Base-by-base conservation (phyloP, 2,888 invertebrate species). In the Drosophila formosana region DNA sequence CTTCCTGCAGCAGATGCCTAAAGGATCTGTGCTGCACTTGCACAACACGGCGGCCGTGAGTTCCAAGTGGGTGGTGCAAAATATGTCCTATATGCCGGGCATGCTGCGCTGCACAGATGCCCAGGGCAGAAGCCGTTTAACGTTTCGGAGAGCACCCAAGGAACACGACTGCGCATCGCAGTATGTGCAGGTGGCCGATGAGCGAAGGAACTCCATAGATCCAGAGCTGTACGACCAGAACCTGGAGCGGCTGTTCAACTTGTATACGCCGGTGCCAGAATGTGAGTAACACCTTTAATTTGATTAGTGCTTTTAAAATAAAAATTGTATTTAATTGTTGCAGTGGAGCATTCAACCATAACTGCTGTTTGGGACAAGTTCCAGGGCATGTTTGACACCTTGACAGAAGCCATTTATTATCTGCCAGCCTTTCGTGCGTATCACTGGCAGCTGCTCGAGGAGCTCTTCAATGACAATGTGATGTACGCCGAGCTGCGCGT, bases 381-480 rank as follows among this genome's bases (percentile, higher is more conserved):
- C 75, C 90, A 92, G 63, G 89, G 90, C 37, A 93, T 93, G 66
- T 95, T 95, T 63, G 66, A 66, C 0, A 93, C 93, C 0, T 70
- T 93, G 0, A 89, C 85, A 0, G 94, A 94, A 55, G 85, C 94
- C 46, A 76, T 94, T 3, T 90, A 90, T 11, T 95, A 94, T 64
- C 91, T 92, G 66, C 94, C 94, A 0, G 93, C 94, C 0, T 94
- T 93, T 82, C 93, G 94, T 60, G 93, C 93, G 11, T 94, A 94
- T 79, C 93, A 94, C 67, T 93, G 93, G 80, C 93, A 93, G 69
- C 91, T 94, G 41, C 91, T 95, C 3, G 89, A 93, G 53, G 94
- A 95, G 81, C 88, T 95, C 37, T 93, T 94, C 71, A 92, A 93
- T 0, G 95, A 95, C 80, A 95, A 95, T 73, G 92, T 95, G 0